These are phyloP conservation scores for Zophobas morio DNA, from an alignment of 1,140 invertebrate genomes.

Conservation along the genomic window DNA sequence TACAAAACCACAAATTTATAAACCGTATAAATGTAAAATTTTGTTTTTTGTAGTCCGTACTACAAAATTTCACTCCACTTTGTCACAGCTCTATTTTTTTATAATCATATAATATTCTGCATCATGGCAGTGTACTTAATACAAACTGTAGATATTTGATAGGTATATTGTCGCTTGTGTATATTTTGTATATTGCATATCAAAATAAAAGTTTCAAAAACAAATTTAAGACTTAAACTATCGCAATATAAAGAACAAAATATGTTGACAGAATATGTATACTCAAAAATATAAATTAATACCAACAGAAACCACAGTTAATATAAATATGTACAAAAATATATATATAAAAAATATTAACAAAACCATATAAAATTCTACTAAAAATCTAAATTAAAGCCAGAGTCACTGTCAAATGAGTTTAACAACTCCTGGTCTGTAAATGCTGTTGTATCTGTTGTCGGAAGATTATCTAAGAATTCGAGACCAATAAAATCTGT, in stretches of 20 bases:
- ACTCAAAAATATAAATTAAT: constrained; percentile 43
- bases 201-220: constrained; percentile 18
- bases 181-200: constrained; percentile 20
- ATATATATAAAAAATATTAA: constrained; percentile 55
- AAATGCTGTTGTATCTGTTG: constrained; percentile 78
- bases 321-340: constrained; percentile 59
- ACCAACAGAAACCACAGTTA: constrained; percentile 57
- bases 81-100: constrained; percentile 45
- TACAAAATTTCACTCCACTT: constrained; percentile 43
- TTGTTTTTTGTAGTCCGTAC: constrained; percentile 24
- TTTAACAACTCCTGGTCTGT: constrained; percentile 84
- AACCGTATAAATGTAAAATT: constrained; percentile 39
- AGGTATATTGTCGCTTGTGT: constrained; percentile 30
- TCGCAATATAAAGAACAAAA: constrained; percentile 2
- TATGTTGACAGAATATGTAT: constrained; percentile 5
- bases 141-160: constrained; percentile 37
- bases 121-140: constrained; percentile 46
- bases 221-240: not conserved
- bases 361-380: constrained; percentile 49
- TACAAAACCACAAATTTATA: constrained; percentile 18
- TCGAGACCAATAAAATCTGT: constrained; percentile 81
- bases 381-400: constrained; percentile 70
- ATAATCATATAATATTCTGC: constrained; percentile 41
- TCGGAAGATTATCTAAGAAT: constrained; percentile 84
- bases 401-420: constrained; percentile 74